Percentiles rank a stretch among this genome's conserved stretches.
Conservation (phyloP, 2,797 vertebrate species). For the Pachyuromys duprasi region DNA sequence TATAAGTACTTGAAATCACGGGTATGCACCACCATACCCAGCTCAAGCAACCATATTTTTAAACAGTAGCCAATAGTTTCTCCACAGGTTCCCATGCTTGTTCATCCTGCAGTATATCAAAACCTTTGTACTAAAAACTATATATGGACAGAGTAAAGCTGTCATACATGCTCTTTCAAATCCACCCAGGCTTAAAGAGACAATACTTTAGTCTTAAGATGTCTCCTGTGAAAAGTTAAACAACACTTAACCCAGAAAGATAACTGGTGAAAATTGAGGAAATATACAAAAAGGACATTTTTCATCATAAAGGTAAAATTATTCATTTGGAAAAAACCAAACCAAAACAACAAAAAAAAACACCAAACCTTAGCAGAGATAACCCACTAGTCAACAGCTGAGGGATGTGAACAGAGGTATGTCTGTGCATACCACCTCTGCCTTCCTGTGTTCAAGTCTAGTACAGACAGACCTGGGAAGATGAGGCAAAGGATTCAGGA, state of each 20-base stretch:
- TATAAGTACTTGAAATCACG: not conserved
- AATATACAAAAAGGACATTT: constrained; percentile 12
- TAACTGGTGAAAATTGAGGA: not conserved
- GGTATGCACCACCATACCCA: not conserved
- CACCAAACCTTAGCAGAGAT: not conserved
- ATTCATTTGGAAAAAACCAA: constrained; percentile 6
- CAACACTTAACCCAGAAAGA: not conserved
- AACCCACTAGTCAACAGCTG: not conserved
- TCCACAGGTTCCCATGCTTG: not conserved
- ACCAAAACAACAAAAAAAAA: not conserved
- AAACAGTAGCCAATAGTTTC: not conserved
- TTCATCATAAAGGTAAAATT: constrained; percentile 18
- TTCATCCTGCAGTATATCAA: not conserved
- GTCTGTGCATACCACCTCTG: rapidly evolving
- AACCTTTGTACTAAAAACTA: not conserved
- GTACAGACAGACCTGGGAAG: not conserved
- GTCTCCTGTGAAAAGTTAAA: not conserved
- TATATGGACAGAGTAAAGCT: not conserved
- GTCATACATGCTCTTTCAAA: not conserved
- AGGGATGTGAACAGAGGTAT: too few species aligned
- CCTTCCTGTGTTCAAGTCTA: not conserved
- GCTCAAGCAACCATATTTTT: not conserved
- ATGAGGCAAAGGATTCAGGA: not conserved
- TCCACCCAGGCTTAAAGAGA: not conserved
- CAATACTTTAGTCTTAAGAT: not conserved